These are phyloP conservation scores for Elysia crispata DNA, from an alignment of 2,888 invertebrate species.

Conservation along the genomic window DNA sequence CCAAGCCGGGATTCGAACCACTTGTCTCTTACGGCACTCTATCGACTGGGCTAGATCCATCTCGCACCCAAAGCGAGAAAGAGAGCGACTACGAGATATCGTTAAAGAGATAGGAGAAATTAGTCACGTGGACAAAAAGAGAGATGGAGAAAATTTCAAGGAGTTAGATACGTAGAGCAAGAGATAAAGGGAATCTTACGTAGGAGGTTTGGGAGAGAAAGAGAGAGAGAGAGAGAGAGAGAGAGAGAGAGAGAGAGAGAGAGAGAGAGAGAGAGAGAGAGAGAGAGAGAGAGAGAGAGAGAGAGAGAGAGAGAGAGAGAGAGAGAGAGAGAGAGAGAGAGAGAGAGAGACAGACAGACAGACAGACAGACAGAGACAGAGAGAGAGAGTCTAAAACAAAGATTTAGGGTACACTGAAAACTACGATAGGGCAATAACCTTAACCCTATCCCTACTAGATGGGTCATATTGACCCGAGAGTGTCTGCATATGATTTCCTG, in stretches of 20 bases:
- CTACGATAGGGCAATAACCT: too few species aligned
- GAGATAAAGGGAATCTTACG: not conserved
- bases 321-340: constrained; percentile 17
- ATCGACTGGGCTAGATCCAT: too few species aligned
- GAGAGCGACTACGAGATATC: too few species aligned
- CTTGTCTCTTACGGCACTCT: too few species aligned
- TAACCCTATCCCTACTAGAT: too few species aligned
- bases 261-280: constrained; percentile 17
- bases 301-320: constrained; percentile 19
- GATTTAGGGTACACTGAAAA: too few species aligned
- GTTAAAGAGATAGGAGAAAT: too few species aligned
- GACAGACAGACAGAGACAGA: not conserved
- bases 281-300: constrained; percentile 24
- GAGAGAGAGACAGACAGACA: constrained; percentile 10
- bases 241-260: constrained; percentile 16
- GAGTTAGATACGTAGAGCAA: not conserved
- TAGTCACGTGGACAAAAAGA: not conserved
- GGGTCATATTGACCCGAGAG: too few species aligned
- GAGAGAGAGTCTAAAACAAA: too few species aligned
- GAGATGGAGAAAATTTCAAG: not conserved
- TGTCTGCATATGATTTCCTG: too few species aligned
- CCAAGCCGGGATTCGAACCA: too few species aligned
- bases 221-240: constrained; percentile 24
- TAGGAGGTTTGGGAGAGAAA: not conserved
- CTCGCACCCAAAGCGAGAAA: too few species aligned